Evolutionary conservation across 2,797 vertebrate species (phyloP), one percentile per base, ranked within the genome.

Genomic region (Simalia tracyae): DNA sequence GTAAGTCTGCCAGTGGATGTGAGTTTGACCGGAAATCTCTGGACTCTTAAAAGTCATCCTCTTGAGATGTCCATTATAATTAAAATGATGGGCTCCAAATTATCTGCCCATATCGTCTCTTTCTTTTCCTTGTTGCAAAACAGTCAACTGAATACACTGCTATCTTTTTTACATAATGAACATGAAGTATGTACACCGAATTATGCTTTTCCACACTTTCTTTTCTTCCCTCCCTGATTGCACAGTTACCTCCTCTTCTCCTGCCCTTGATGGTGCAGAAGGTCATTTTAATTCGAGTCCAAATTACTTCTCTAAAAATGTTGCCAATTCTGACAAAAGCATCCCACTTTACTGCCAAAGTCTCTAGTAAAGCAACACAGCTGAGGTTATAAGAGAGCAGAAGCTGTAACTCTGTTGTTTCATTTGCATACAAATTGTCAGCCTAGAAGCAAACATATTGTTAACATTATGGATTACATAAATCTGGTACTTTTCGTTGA

Each of bases 381-480:
- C 26, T 66, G 91, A 94, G 96, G 94, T 93, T 95, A 93, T 54
- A 92, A 64, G 60, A 94, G 15, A 91, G 46, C 57, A 90, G 1
- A 68, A 93, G 64, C 81, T 93, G 92, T 10, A 91, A 87, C 36
- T 95, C 72, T 93, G n/a, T 89, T 93, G 46, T 95, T 94, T 89
- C 57, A 95, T 96, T 92, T 96, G 87, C 92, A 96, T 96, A 93
- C 90, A 95, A 88, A 94, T 94, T 97, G 64, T 86, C 95, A 94
- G 76, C 92, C 84, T 90, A 96, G 89, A 94, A 96, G 66, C 57
- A 96, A 96, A 96, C 7, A 89, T 95, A 95, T 94, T 95, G 86
- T 3, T 24, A 93, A 90, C 31, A 61, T 86, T 93, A 84, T 28
- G 59, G 92, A 56, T 94, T 96, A 93, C 60, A 86, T 22, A 96